A percentile compares a stretch with the other conserved stretches of the same genome.
phyloP scores from a whole-genome alignment of 1,140 invertebrate species.

The Brachionus manjavacas region DNA sequence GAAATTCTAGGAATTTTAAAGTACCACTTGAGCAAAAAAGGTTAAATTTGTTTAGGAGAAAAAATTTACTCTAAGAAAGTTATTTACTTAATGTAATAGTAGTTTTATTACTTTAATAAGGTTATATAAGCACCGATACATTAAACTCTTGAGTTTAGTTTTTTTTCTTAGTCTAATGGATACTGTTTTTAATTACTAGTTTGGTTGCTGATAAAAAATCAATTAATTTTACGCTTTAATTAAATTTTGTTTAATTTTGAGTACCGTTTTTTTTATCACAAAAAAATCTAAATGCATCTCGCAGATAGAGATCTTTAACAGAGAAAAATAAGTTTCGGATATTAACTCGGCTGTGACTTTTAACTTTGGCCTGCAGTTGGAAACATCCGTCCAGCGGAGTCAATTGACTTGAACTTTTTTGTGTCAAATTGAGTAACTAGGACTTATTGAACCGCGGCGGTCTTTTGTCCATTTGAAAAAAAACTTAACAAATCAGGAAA shows the following conservation, averaged over 20 bases:
- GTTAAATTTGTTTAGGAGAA: neutral
- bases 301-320: neutral
- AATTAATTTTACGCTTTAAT: constrained; percentile 29
- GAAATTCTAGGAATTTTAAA: neutral
- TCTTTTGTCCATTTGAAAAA: neutral
- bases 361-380: neutral
- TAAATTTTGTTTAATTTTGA: neutral
- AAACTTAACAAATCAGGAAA: constrained; percentile 38
- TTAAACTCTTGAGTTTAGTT: neutral
- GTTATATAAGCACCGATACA: constrained; percentile 1
- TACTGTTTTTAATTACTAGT: neutral
- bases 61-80: neutral
- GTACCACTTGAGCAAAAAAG: neutral
- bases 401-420: neutral
- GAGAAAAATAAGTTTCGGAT: neutral
- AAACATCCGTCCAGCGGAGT: neutral
- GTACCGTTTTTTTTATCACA: neutral
- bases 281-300: neutral
- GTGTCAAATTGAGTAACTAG: constrained; percentile 1
- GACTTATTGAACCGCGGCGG: neutral
- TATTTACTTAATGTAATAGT: neutral
- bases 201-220: constrained; percentile 12
- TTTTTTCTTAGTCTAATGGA: neutral
- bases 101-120: neutral
- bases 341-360: neutral